Evolutionary conservation across 2,113 vertebrate species (phyloP).

Genomic region (Rafetus swinhoei): DNA sequence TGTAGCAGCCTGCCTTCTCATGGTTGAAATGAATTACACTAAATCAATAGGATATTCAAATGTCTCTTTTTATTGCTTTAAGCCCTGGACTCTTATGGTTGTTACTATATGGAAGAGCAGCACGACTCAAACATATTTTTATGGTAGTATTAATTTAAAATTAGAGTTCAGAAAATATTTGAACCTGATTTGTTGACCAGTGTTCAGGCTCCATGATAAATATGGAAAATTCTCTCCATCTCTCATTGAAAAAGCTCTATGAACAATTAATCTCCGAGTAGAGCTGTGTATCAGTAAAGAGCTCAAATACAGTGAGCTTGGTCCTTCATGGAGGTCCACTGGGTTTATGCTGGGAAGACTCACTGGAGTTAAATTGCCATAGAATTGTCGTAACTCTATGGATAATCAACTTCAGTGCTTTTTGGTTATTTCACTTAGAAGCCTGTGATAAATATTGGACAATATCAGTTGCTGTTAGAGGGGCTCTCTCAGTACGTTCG

Average conservation of each 20-base stretch:
- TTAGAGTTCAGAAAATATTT: background rate
- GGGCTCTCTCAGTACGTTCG: background rate
- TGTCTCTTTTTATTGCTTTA: background rate
- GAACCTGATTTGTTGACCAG: background rate
- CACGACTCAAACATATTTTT: background rate
- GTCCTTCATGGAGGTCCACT: background rate
- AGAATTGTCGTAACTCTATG: background rate
- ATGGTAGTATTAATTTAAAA: background rate
- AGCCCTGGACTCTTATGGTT: background rate
- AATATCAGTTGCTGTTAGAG: background rate
- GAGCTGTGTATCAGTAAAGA: background rate
- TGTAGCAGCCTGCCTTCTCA: background rate
- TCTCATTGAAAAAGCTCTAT: background rate
- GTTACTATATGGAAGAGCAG: background rate
- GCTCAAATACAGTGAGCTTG: background rate
- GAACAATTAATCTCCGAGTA: background rate
- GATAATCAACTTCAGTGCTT: background rate
- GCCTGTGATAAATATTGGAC: background rate
- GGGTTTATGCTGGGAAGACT: background rate
- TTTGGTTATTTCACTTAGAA: background rate
- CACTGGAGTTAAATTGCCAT: background rate
- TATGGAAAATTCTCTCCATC: background rate
- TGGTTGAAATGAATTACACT: background rate
- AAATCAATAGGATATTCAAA: background rate
- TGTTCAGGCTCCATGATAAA: background rate